Evolutionary conservation across 2,888 invertebrate genomes (phyloP).

Genomic region (Anoplius nigerrimus): DNA sequence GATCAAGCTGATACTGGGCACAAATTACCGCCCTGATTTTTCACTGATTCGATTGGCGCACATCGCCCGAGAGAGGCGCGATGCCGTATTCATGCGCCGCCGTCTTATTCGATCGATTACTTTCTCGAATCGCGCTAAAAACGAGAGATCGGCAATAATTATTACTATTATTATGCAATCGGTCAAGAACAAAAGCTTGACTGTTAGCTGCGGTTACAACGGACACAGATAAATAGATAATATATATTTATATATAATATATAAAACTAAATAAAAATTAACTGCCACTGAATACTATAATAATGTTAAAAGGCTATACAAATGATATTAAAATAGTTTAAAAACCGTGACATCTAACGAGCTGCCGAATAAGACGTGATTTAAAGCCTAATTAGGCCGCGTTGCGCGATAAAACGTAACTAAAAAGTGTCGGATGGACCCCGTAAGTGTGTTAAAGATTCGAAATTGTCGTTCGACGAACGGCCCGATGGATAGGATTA

Average conservation of each 20-base stretch:
- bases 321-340: constrained; percentile 19
- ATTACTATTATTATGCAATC: constrained; percentile 27
- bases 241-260: constrained; percentile 39
- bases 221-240: constrained; percentile 34
- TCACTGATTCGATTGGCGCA: constrained; percentile 5
- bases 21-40: neutral
- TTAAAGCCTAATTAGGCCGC: constrained; percentile 44
- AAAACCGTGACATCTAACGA: constrained; percentile 24
- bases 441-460: no score
- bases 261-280: constrained; percentile 34
- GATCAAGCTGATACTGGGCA: neutral
- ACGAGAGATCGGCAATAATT: constrained; percentile 24
- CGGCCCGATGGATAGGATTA: no score
- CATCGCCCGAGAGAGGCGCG: neutral
- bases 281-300: constrained; percentile 9
- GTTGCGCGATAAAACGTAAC: no score
- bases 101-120: constrained; percentile 7
- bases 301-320: constrained; percentile 15
- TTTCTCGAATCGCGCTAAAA: constrained; percentile 8
- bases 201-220: constrained; percentile 16
- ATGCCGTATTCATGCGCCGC: constrained; percentile 2
- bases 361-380: constrained; percentile 37
- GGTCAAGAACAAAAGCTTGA: constrained; percentile 26
- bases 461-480: no score
- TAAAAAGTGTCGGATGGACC: no score